Base-by-base conservation (phyloP, 2,113 vertebrate species). In the Dasyornis broadbenti region DNA sequence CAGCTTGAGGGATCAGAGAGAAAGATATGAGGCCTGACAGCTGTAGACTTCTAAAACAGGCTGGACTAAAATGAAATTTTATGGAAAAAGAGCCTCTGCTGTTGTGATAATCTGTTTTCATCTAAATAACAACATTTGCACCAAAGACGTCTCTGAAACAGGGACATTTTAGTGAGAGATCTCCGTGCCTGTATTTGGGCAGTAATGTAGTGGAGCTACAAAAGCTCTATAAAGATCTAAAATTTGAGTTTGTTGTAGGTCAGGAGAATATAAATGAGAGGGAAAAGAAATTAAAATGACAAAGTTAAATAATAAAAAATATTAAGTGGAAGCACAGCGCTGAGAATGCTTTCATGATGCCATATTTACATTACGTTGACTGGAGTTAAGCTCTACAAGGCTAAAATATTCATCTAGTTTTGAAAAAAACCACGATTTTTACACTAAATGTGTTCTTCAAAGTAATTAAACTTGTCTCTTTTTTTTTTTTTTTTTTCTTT, bases 1-100 rank as follows among this genome's bases (percentile, higher is more conserved):
- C 94, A 96, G 92, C 91, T 97, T 59, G 69, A 90, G 86, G 89
- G 91, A 96, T 97, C 92, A 95, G 89, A 91, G 71, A 75, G 66
- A 93, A 69, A 75, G 75, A 95, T 47, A 80, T 0, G 2, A 85
- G 44, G 64, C 92, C 94, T 94, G 94, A 97, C 81, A 96, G 77
- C 82, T 87, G 23, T 81, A 89, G 52, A 56, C 52, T 86, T 90
- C 71, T 94, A 65, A 95, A 96, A 35, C 33, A 95, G 56, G 53
- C 86, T 94, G 82, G 57, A 28, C 28, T 92, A 61, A 93, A 96
- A 95, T 63, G 57, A 73, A 90, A 81, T 66, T 92, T 97, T 92
- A 69, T 60, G 69, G 27, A 92, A 80, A 23, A 82, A 85, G 40
- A 91, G 33, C 53, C 40, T 33, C 88, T 92, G 64, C 31, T 86